Base-by-base conservation (phyloP, 2,113 vertebrate species). In the Anguilla rostrata region DNA sequence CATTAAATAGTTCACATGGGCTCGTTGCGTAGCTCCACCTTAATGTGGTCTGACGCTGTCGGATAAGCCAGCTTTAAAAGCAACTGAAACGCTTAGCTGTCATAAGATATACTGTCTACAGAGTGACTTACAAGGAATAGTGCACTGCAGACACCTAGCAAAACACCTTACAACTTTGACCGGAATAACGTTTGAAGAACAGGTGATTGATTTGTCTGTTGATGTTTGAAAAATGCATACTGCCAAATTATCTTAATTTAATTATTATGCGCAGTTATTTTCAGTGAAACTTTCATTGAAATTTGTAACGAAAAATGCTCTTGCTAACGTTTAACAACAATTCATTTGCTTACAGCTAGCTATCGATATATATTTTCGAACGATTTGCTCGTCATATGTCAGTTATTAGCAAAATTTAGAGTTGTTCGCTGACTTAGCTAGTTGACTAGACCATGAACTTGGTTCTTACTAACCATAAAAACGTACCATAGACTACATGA, bases 11-110 rank as follows among this genome's bases (percentile, higher is more conserved):
- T 78, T 9, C 29, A 39, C 40, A 40, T 11, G 9, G 22, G 20
- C 46, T 26, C 75, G 75, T 9, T 14, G 46, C 46, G 20, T 56
- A 29, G 75, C 43, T 85, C 84, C 43, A 85, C 84, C 84, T 85
- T 85, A 79, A 80, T 26, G 18, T 20, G 71, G 43, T 46, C 46
- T 57, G 34, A 29, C 16, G 29, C 41, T 29, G 2, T 56, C 8
- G 20, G 15, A 39, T 56, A 78, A 53, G 41, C 40, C 75, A 18
- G 84, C 29, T 56, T 85, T 85, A 85, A 49, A 78, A 85, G 26
- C 39, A 20, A 57, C 53, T 85, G 43, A 85, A 56, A 11, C 78
- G 49, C 34, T 39, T 34, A 29, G n/a, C 71, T 12, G 26, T n/a
- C 2, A 11, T 4, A 66, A 26, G 5, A 20, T 66, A 34, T 34